phyloP scores from a whole-genome alignment of 2,888 invertebrate species.

The Anarsia innoxiella region DNA sequence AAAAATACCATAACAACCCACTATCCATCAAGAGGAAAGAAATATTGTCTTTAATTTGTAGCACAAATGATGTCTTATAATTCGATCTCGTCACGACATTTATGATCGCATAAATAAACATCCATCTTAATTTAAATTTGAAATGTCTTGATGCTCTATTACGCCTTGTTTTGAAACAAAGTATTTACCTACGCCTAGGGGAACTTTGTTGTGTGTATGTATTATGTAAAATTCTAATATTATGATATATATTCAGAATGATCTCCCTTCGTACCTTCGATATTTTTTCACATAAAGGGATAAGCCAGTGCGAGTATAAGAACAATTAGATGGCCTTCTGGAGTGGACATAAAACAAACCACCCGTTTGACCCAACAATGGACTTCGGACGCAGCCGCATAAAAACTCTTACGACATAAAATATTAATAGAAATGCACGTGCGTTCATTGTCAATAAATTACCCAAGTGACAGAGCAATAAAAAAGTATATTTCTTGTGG shows the following conservation, averaged over 20 bases:
- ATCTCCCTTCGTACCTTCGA: too few species aligned
- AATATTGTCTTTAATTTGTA: constrained; percentile 8
- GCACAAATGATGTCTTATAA: constrained; percentile 6
- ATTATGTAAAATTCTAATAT: too few species aligned
- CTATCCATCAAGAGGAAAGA: constrained; percentile 3
- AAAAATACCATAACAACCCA: too few species aligned
- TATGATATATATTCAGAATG: too few species aligned
- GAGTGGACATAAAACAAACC: constrained; percentile 60
- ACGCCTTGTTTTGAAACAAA: too few species aligned
- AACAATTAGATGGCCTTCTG: constrained; percentile 43
- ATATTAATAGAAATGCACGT: constrained; percentile 76
- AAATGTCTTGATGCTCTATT: too few species aligned
- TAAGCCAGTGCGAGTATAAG: constrained; percentile 2
- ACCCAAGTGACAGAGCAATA: constrained; percentile 72
- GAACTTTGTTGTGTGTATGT: too few species aligned
- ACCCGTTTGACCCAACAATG: constrained; percentile 49
- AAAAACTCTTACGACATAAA: constrained; percentile 69
- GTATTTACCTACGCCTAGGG: too few species aligned
- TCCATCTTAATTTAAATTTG: constrained; percentile 10
- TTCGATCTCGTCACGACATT: constrained; percentile 8
- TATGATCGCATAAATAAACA: constrained; percentile 8
- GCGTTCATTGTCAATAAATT: constrained; percentile 75
- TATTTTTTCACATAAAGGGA: too few species aligned
- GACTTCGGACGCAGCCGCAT: constrained; percentile 40
- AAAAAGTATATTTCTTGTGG: constrained; percentile 71